Base-by-base conservation (phyloP, 2,113 vertebrate genomes). In the Lophius piscatorius region DNA sequence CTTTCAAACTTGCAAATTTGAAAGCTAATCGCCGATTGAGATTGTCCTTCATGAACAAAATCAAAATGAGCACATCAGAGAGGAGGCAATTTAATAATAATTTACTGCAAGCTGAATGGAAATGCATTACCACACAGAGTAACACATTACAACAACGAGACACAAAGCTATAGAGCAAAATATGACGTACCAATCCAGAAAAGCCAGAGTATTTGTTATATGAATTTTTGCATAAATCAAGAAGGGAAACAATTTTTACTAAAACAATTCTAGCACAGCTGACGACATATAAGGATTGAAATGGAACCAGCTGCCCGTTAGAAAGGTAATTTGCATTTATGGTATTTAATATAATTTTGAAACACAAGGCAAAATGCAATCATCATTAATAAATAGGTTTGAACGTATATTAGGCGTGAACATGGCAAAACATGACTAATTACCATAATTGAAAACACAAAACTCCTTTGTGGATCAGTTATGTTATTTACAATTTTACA, bases 61-160 rank as follows among this genome's bases (percentile, higher is more conserved):
- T 50, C 52, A 65, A 35, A 54, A 49, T 38, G 48, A 60, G 39
- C 48, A 34, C 60, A 57, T 60, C 0, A 6, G 33, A 34, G 59
- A 72, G 35, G 45, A 64, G 40, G 31, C 44, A 63, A 54, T 63
- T 66, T 66, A 45, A 45, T 74, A 54, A 59, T 71, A 73, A 76
- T 59, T 83, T 36, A 26, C 40, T 46, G 45, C 24, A 9, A 65
- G 12, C 51, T 62, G 63, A 59, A 78, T 45, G 39, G 67, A 74
- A 76, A 62, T 57, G 41, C 46, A 70, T 70, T 55, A 69, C 65
- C 62, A 33, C 63, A 39, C 42, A 69, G 59, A 63, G 45, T 66
- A 73, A 67, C 63, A 75, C 56, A 70, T 80, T 70, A 70, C n/a
- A 55, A 46, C 48, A 33, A 21, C 11, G 34, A 64, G 45, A 49